Base-by-base conservation (phyloP, 2,888 invertebrate genomes). In the Operophtera brumata region DNA sequence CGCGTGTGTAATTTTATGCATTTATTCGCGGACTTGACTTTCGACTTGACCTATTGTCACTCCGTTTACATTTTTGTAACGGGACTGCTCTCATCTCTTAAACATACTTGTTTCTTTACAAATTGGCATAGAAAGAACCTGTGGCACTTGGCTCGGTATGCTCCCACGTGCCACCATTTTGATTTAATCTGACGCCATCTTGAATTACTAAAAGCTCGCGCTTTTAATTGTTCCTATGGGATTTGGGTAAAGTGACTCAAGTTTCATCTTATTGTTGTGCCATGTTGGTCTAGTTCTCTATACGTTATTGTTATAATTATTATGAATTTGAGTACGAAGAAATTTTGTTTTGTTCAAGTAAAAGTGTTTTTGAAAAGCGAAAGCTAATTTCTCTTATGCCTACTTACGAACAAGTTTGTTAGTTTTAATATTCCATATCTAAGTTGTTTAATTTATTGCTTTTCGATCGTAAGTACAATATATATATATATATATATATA, bases 81-180 rank as follows among this genome's bases (percentile, higher is more conserved):
- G 84, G 86, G 65, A 81, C 61, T 42, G 60, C 62, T 64, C 65
- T 72, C 71, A 72, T 75, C 73, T 73, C 65, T 63, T 61, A 70
- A 58, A 66, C 65, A 64, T 70, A 73, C 77, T 75, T 71, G 78
- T 80, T 82, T 75, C 64, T 73, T 73, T 64, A 70, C 69, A 62
- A 71, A 73, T 75, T 81, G 80, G 79, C 80, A 82, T 75, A 78
- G 78, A 82, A 78, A 69, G 11, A 46, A 78, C n/a, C 20, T n/a
- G 13, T 37, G 32, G 36, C 28, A 36, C 28, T 36, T 42, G 14
- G 32, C 14, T 36, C 37, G 28, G 32, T 28, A 68, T 40, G 61
- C 73, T 78, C 80, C 69, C 82, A 79, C 77, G 71, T 68, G 67
- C 57, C 46, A 59, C 66, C 72, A 72, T 73, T 65, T 77, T 61